Evolutionary conservation across 1,140 invertebrate species (phyloP).

Genomic region (Cydia fagiglandana): DNA sequence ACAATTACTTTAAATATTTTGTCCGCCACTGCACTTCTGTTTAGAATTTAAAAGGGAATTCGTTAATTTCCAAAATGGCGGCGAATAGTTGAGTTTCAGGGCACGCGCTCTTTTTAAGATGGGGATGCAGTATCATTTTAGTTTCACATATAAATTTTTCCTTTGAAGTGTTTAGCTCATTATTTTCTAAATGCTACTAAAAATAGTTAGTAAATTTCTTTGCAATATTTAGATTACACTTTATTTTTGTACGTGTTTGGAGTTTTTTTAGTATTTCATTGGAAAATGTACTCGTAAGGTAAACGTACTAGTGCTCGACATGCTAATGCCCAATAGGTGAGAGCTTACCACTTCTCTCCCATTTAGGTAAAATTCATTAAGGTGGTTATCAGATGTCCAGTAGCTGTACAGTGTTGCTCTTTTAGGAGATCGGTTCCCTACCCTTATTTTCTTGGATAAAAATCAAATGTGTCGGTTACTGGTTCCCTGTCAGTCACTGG

Average conservation of each 20-base stretch:
- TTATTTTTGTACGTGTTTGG: neutral
- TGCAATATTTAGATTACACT: neutral
- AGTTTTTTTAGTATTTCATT: too few species aligned
- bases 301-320: too few species aligned
- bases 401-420: too few species aligned
- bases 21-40: constrained; percentile 22
- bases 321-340: too few species aligned
- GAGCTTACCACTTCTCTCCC: too few species aligned
- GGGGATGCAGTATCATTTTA: constrained; percentile 11
- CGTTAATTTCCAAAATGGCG: constrained; percentile 58
- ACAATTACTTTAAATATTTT: neutral
- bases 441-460: too few species aligned
- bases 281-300: too few species aligned
- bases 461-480: too few species aligned
- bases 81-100: constrained; percentile 46
- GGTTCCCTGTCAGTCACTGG: too few species aligned
- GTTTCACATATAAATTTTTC: neutral
- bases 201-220: neutral
- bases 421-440: too few species aligned
- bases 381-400: too few species aligned
- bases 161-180: neutral
- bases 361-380: too few species aligned
- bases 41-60: constrained; percentile 55
- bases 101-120: constrained; percentile 34
- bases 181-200: neutral